phyloP scores from a whole-genome alignment of 37 sponge, comb jelly and placozoan species.

The Agelas oroides region DNA sequence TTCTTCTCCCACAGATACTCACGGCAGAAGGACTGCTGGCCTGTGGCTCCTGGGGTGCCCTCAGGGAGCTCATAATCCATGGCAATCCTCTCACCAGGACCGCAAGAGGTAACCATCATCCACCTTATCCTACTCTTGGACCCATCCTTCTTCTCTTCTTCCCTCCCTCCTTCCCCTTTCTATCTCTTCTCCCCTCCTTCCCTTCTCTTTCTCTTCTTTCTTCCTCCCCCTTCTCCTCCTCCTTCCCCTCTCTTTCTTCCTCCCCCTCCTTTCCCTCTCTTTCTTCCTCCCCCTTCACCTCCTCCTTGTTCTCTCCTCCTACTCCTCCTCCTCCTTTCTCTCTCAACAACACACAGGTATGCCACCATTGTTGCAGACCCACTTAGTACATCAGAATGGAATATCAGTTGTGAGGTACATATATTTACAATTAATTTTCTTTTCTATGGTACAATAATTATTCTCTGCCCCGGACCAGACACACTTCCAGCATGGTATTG shows the following conservation, averaged over 20 bases:
- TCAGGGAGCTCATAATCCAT: constrained; percentile 68
- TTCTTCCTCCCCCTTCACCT: too few species aligned
- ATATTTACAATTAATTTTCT: too few species aligned
- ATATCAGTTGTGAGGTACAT: constrained; percentile 56
- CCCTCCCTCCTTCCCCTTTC: neutral
- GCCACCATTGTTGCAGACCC: constrained; percentile 49
- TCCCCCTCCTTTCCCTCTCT: too few species aligned
- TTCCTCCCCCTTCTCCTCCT: neutral
- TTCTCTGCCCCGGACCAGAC: too few species aligned
- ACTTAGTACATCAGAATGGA: constrained; percentile 31
- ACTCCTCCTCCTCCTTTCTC: neutral
- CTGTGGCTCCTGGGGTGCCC: constrained; percentile 53
- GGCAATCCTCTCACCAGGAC: constrained; percentile 76
- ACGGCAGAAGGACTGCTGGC: constrained; percentile 63
- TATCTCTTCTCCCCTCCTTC: neutral
- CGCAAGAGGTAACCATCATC: constrained; percentile 71
- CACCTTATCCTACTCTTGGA: neutral
- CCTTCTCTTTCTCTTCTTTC: neutral
- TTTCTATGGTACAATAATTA: too few species aligned
- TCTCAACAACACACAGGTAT: constrained; percentile 28
- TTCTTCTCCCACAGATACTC: constrained; percentile 40
- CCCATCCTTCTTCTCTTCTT: too few species aligned
- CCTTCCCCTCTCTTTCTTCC: neutral
- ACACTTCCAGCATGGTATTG: too few species aligned
- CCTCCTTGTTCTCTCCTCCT: neutral